phyloP scores from a whole-genome alignment of 2,888 invertebrate species.

The Allophyes oxyacanthae region DNA sequence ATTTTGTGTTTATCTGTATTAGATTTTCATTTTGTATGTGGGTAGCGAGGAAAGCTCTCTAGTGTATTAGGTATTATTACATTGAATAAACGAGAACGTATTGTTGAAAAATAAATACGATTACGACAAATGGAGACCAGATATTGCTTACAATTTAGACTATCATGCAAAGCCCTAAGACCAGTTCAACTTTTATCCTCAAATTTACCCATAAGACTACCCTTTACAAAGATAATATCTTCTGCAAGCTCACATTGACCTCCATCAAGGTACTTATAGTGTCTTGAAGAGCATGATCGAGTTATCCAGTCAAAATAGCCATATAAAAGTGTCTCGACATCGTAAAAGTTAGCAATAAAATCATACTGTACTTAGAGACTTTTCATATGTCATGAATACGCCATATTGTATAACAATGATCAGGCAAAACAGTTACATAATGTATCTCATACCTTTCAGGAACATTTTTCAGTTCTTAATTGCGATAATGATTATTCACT shows the following conservation, averaged over 20 bases:
- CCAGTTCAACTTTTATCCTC: background rate
- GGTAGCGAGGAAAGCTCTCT: slow-evolving; percentile 24
- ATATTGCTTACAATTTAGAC: slow-evolving; percentile 3
- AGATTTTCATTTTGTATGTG: slow-evolving; percentile 49
- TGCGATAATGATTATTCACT: too few species aligned
- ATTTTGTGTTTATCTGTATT: slow-evolving; percentile 54
- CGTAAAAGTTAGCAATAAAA: slow-evolving; percentile 47
- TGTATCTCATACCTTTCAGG: background rate
- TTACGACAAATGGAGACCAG: background rate
- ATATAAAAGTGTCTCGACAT: slow-evolving; percentile 54
- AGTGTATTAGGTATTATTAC: slow-evolving; percentile 36
- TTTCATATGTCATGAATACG: slow-evolving; percentile 32
- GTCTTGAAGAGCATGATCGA: slow-evolving; percentile 19
- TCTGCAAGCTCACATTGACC: slow-evolving; percentile 28
- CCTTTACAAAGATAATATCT: slow-evolving; percentile 10
- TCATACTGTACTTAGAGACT: slow-evolving; percentile 36
- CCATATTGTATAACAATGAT: slow-evolving; percentile 24
- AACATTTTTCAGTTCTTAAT: background rate
- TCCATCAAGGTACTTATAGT: slow-evolving; percentile 24
- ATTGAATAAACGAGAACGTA: slow-evolving; percentile 19
- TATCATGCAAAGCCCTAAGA: background rate
- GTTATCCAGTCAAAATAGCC: slow-evolving; percentile 43
- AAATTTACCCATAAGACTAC: background rate
- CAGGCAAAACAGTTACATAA: slow-evolving; percentile 1
- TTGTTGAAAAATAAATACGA: slow-evolving; percentile 9